phyloP scores from a whole-genome alignment of 1,140 invertebrate genomes.

The fruit fly (Drosophila melanogaster) region DNA sequence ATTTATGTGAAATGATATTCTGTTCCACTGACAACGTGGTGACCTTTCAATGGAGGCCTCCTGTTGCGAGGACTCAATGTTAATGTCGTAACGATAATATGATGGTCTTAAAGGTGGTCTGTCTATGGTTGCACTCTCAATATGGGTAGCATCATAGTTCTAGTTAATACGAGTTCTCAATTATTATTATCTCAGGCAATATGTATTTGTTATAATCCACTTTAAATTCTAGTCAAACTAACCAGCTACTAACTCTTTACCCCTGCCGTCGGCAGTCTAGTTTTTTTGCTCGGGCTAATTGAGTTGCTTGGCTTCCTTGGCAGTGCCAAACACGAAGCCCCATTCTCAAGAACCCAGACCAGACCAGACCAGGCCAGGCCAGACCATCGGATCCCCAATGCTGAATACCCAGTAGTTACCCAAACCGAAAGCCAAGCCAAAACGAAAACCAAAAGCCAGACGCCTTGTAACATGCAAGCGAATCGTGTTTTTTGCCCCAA shows the following conservation, averaged over 20 bases:
- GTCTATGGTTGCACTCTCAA: background rate
- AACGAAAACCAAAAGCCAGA: constrained; percentile 46
- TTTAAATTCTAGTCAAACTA: background rate
- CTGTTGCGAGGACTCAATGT: constrained; percentile 9
- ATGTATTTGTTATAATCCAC: background rate
- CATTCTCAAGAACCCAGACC: background rate
- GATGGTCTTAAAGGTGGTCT: constrained; percentile 16
- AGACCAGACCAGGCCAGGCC: background rate
- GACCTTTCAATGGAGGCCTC: constrained; percentile 30
- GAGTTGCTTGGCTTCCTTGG: constrained; percentile 77
- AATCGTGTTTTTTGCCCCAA: constrained; percentile 25
- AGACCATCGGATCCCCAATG: constrained; percentile 1
- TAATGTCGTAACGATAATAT: background rate
- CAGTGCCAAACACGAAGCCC: constrained; percentile 14
- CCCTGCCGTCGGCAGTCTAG: constrained; percentile 17
- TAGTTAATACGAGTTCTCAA: background rate
- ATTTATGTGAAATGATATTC: constrained; percentile 46
- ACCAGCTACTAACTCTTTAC: background rate
- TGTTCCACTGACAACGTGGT: constrained; percentile 7
- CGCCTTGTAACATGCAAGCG: constrained; percentile 42
- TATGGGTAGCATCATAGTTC: background rate
- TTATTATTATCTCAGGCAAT: background rate
- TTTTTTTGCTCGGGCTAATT: constrained; percentile 60
- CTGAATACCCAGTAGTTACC: background rate
- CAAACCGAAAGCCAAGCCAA: constrained; percentile 12